These are phyloP conservation scores for Leptobrachium leishanense DNA, from an alignment of 2,113 vertebrate species.

Conservation along the genomic window DNA sequence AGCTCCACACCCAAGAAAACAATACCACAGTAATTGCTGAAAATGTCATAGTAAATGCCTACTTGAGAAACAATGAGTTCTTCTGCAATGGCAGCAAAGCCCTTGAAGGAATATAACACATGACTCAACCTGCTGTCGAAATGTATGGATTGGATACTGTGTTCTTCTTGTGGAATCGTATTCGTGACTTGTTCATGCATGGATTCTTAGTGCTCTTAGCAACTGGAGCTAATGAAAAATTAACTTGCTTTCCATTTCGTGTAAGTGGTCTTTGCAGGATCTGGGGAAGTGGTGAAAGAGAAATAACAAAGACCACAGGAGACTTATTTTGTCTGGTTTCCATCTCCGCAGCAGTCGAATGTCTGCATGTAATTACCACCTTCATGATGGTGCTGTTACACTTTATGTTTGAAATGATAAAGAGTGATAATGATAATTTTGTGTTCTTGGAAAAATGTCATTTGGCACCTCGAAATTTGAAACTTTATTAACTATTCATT, in stretches of 20 bases:
- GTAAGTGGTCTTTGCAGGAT: constrained; percentile 40
- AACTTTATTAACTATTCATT: not conserved
- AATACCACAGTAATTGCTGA: too few species aligned
- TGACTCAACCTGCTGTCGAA: not conserved
- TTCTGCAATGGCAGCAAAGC: too few species aligned
- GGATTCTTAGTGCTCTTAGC: constrained; percentile 41
- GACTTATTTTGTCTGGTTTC: constrained; percentile 14
- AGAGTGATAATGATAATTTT: not conserved
- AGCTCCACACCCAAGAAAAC: too few species aligned
- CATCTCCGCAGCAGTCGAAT: not conserved
- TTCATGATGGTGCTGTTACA: not conserved
- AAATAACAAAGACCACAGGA: constrained; percentile 13
- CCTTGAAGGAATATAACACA: too few species aligned
- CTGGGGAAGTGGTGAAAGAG: not conserved
- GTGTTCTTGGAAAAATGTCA: not conserved
- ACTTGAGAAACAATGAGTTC: too few species aligned
- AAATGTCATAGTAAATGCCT: too few species aligned
- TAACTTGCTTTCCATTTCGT: constrained; percentile 41
- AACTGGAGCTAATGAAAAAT: constrained; percentile 47
- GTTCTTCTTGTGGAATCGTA: constrained; percentile 1
- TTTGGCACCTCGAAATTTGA: not conserved
- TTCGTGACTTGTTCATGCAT: constrained; percentile 10
- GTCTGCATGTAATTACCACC: constrained; percentile 23
- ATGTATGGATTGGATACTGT: not conserved
- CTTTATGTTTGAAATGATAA: not conserved